A percentile compares a stretch with the other conserved stretches of the same genome.
phyloP scores from a whole-genome alignment of 2,888 invertebrate species.

The Melipona bicolor region DNA sequence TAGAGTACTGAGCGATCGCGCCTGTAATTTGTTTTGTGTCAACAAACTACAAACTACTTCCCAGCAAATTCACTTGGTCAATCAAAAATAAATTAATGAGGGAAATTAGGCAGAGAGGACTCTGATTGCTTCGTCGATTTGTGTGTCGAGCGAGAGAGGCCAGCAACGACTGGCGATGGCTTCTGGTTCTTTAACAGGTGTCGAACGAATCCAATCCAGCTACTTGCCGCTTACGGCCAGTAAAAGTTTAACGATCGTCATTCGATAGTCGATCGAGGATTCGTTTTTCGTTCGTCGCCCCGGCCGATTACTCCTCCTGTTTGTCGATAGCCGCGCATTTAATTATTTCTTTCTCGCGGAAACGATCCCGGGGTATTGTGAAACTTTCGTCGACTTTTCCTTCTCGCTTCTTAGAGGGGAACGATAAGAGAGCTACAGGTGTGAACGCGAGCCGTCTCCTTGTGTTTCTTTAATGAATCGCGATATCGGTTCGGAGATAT shows the following conservation, averaged over 20 bases:
- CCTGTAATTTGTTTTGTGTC: no score
- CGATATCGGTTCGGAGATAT: not conserved
- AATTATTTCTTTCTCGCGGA: conserved; percentile 36
- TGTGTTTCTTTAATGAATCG: conserved; percentile 41
- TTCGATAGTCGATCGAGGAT: not conserved
- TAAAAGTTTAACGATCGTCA: conserved; percentile 24
- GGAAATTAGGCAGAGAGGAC: not conserved
- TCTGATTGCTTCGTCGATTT: not conserved
- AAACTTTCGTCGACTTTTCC: conserved; percentile 19
- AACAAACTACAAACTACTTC: no score
- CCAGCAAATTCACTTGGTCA: not conserved
- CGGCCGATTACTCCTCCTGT: conserved; percentile 12
- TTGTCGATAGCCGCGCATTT: conserved; percentile 19
- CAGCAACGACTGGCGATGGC: no score
- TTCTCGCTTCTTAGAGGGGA: no score
- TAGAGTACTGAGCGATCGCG: no score
- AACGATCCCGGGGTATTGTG: not conserved
- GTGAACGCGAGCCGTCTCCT: conserved; percentile 22
- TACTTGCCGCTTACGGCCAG: not conserved
- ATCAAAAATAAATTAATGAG: not conserved
- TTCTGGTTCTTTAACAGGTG: not conserved
- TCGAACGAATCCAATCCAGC: not conserved
- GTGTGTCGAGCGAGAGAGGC: not conserved
- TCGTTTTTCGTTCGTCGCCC: not conserved
- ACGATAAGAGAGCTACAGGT: conserved; percentile 40